Evolutionary conservation across 2,888 invertebrate genomes (phyloP).

Genomic region (Aricia artaxerxes): DNA sequence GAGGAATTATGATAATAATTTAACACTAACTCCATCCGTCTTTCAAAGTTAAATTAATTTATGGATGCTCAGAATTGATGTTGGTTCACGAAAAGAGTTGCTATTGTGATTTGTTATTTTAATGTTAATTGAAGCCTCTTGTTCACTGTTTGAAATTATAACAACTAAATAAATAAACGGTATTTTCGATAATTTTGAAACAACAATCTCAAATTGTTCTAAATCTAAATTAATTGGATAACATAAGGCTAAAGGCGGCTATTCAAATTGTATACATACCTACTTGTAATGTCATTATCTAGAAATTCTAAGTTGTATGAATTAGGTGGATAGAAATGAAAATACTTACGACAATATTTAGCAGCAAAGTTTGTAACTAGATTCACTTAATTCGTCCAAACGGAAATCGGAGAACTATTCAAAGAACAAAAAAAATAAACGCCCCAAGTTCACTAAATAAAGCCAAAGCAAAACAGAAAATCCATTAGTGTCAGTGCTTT

Average conservation of each 20-base stretch:
- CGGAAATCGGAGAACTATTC: background rate
- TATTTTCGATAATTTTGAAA: background rate
- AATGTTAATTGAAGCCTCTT: background rate
- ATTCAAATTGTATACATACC: background rate
- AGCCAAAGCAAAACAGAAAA: conserved; percentile 12
- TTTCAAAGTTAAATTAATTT: conserved; percentile 53
- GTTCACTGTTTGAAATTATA: background rate
- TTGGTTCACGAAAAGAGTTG: conserved; percentile 14
- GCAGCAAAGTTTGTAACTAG: background rate
- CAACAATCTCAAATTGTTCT: background rate
- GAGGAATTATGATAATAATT: conserved; percentile 77
- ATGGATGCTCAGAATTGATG: conserved; percentile 7
- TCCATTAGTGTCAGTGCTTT: conserved; percentile 22
- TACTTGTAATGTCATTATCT: background rate
- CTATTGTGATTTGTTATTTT: background rate
- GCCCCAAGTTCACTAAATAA: conserved; percentile 10
- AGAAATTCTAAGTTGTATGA: background rate
- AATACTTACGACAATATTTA: background rate
- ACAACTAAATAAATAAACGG: conserved; percentile 4
- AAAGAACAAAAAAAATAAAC: background rate
- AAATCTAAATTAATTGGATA: background rate
- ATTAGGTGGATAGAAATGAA: no score
- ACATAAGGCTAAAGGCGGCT: background rate
- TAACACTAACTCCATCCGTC: conserved; percentile 73
- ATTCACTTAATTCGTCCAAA: background rate